Conservation (phyloP, 2,888 invertebrate genomes). For the Sinentomon sp. region DNA sequence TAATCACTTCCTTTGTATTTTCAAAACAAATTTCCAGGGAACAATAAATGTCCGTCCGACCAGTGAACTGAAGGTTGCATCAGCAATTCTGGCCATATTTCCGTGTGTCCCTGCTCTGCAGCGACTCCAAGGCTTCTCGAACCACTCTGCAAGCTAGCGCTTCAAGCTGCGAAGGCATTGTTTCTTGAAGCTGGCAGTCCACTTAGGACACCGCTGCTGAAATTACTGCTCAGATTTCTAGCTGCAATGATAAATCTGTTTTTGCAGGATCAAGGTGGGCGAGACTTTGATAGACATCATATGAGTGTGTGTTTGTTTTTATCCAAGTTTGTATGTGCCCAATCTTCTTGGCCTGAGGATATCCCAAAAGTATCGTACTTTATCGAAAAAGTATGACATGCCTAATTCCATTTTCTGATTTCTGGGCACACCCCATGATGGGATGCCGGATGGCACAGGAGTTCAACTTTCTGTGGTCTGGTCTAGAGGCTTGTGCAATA, state of each 20-base stretch:
- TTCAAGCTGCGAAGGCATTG: constrained; percentile 66
- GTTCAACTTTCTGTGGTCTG: too few relatives aligned
- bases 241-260: constrained; percentile 52
- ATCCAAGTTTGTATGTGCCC: too few relatives aligned
- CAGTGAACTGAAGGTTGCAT: constrained; percentile 49
- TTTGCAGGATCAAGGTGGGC: constrained; percentile 33
- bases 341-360: too few relatives aligned
- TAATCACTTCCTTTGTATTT: too few relatives aligned
- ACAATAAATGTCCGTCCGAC: too few relatives aligned
- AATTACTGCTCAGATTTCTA: constrained; percentile 63
- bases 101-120: constrained; percentile 42
- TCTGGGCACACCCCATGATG: too few relatives aligned
- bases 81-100: constrained; percentile 51
- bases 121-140: constrained; percentile 68
- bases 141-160: constrained; percentile 46
- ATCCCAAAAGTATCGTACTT: too few relatives aligned
- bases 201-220: constrained; percentile 60
- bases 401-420: too few relatives aligned
- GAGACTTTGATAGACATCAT: background rate
- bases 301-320: background rate
- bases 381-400: too few relatives aligned
- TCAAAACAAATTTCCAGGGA: too few relatives aligned
- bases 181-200: constrained; percentile 74
- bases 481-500: too few relatives aligned
- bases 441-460: too few relatives aligned